Evolutionary conservation across 2,113 vertebrate genomes (phyloP), one percentile per base, ranked within the genome.

Genomic region (Ophiodon elongatus): DNA sequence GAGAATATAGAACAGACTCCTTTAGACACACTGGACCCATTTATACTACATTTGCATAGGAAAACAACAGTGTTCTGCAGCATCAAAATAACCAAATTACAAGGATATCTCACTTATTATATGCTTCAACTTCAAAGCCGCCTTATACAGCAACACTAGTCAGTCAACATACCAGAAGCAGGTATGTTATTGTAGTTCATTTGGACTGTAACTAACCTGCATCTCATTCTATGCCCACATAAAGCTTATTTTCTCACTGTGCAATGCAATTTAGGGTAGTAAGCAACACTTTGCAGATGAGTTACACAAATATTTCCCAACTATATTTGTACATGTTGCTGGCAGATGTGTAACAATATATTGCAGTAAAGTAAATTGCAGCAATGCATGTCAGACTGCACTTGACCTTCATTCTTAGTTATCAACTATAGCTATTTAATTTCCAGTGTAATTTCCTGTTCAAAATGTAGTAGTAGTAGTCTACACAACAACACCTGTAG

Each of bases 11-110:
- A 57, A 66, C 15, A 65, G 13, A 63, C 14, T 43, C 14, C 10
- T 67, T 86, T 7, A 90, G 17, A 66, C 21, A 41, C 29, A 47
- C 15, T 7, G 23, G 17, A 35, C 2, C 19, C 13, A 33, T 47
- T 62, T 17, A 35, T 9, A 6, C 43, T 41, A 45, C 27, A 31
- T 59, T 60, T 59, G 8, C 57, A 54, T 13, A 19, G 19, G 11
- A 62, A 31, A 62, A 8, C 29, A 39, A 39, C 4, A 5, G 21
- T 7, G 4, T 57, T 6, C 41, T 3, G 15, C 41, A 60, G 17
- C 17, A 25, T 15, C 33, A 6, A 35, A 37, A 21, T 35, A 50
- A 19, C 4, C 21, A 25, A 27, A 37, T 47, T 19, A 50, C 10
- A 17, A 19, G 39, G 25, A 31, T 6, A 68, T 19, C 1, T 45